Conservation (phyloP, 2,113 vertebrate species). For the Pyrgilauda ruficollis region DNA sequence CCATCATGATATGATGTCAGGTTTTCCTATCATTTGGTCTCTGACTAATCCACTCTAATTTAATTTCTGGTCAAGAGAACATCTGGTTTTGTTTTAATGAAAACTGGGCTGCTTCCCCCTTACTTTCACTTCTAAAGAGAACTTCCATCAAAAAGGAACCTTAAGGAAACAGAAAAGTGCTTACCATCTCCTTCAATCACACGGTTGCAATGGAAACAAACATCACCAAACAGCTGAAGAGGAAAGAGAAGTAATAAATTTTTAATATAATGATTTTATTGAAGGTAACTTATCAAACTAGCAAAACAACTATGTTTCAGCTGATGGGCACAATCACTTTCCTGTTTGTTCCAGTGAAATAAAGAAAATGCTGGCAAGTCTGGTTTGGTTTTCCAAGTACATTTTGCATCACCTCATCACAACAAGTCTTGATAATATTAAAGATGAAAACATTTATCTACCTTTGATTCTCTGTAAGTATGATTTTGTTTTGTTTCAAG, state of each 20-base stretch:
- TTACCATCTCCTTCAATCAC: slow-evolving; percentile 98
- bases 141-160: not conserved
- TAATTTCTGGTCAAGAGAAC: not conserved
- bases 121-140: not conserved
- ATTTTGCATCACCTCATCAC: not conserved
- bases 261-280: not conserved
- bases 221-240: slow-evolving; percentile 93
- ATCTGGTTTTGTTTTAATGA: not conserved
- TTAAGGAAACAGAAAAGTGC: slow-evolving; percentile 22
- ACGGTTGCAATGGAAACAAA: slow-evolving; percentile 97
- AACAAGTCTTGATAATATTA: not conserved
- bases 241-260: not conserved
- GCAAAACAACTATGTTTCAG: not conserved
- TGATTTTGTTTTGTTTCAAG: not conserved
- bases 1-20: not conserved
- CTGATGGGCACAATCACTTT: not conserved
- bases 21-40: not conserved
- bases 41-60: not conserved
- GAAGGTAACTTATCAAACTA: not conserved
- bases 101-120: not conserved
- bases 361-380: not conserved
- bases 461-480: not conserved
- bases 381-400: not conserved
- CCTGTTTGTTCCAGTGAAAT: not conserved
- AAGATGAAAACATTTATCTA: not conserved